Conservation (phyloP, 2,113 vertebrate genomes). For the Calidris pygmaea region DNA sequence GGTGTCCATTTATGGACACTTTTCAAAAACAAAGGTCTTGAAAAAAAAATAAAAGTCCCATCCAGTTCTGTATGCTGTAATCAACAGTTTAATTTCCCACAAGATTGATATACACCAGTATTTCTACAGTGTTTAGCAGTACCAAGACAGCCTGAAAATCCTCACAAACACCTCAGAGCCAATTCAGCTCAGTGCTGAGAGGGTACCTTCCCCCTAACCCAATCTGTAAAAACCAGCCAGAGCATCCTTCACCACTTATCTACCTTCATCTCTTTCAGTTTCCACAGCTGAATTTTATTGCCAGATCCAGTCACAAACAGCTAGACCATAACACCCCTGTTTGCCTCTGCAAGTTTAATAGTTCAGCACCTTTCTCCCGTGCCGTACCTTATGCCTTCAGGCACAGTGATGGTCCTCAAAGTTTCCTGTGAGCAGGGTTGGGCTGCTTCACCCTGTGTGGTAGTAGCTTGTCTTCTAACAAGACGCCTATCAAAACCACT, state of each 20-base stretch:
- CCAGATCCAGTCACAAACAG: background rate
- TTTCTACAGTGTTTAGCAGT: background rate
- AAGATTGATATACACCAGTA: background rate
- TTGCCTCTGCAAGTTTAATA: background rate
- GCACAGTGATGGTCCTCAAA: rapidly evolving
- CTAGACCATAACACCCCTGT: background rate
- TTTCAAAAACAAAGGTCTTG: background rate
- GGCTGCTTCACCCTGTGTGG: background rate
- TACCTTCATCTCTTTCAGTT: background rate
- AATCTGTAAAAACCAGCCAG: background rate
- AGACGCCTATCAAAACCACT: background rate
- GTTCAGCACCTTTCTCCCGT: background rate
- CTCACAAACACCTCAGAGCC: background rate
- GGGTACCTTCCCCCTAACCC: background rate
- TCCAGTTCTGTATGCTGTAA: background rate
- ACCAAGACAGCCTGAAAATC: background rate
- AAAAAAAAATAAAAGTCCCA: background rate
- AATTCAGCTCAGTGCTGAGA: background rate
- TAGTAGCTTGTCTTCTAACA: background rate
- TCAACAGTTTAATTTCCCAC: background rate
- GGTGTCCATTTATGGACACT: background rate
- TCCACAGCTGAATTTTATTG: background rate
- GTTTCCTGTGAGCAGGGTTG: background rate
- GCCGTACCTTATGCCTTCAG: background rate
- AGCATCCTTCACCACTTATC: background rate